Base-by-base conservation (phyloP, 1,140 invertebrate species). In the Liolophura sinensis region DNA sequence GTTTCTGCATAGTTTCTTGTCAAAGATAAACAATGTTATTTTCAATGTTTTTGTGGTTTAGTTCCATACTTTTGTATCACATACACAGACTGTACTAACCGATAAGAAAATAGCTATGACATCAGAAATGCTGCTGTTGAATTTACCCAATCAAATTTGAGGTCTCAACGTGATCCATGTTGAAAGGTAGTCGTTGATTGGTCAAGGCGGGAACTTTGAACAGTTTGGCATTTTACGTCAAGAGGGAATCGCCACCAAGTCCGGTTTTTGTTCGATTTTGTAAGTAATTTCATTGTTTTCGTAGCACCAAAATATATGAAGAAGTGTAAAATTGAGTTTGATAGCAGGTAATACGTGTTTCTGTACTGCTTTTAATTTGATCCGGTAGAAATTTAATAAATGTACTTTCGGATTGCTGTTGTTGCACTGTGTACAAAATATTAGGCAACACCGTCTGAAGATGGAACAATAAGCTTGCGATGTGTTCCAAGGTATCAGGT, bases 181-280 rank as follows among this genome's bases (percentile, higher is more conserved):
- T 60, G 18, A 11, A 49, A 62, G 24, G 40, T 50, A 22, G 14
- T 4, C 48, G 61, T 66, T 70, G n/a, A 70, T 70, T 70, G 68
- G 68, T 47, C 47, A 47, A 62, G 63, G 68, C 68, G 68, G 58
- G 68, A 70, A 70, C 59, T 70, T 70, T 52, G 52, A 68, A 7
- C 24, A 4, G 7, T 20, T 24, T 54, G 51, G n/a, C n/a, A 54
- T 24, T 24, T 27, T 57, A n/a, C 24, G 55, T 24, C 7, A 31
- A 24, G 7, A 57, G 24, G 55, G 31, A 57, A 24, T 14, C 55
- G 1, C 15, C 16, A 1, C 55, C 7, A 24, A 24, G 14, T 31
- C 6, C 6, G 22, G 20, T 14, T 3, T 57, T 3, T 40, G 31
- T 9, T 40, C 9, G 9, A 40, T 9, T 3, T 40, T 40, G 31